A percentile compares a stretch with the other conserved stretches of the same genome.
Conservation (phyloP, 2,888 invertebrate species). For the Polia nebulosa region DNA sequence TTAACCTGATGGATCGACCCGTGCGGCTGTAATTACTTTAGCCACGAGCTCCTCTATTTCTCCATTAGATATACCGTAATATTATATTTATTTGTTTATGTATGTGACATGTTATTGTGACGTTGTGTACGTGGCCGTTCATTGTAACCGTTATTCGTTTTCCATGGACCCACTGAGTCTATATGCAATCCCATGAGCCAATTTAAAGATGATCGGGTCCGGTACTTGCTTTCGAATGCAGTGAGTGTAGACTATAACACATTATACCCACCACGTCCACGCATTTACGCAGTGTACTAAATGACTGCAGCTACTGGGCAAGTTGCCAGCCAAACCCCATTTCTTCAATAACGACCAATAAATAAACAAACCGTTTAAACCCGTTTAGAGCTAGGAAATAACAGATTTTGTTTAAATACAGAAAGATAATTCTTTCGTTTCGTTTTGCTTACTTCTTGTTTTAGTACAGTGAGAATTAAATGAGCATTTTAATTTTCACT, state of each 20-base stretch:
- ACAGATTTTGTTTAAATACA: not conserved
- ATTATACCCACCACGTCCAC: slow-evolving; percentile 28
- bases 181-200: not conserved
- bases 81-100: too few species aligned
- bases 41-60: too few species aligned
- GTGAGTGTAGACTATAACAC: slow-evolving; percentile 24
- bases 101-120: too few species aligned
- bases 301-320: slow-evolving; percentile 47
- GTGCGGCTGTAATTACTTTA: too few species aligned
- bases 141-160: not conserved
- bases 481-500: not conserved
- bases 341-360: slow-evolving; percentile 58
- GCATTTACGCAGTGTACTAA: slow-evolving; percentile 32
- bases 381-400: slow-evolving; percentile 30
- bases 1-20: too few species aligned
- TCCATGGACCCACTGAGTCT: not conserved
- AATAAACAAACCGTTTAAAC: slow-evolving; percentile 52
- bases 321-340: slow-evolving; percentile 43
- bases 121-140: not conserved
- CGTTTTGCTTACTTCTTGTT: not conserved
- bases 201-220: slow-evolving; percentile 4
- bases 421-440: not conserved
- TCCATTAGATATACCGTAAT: too few species aligned
- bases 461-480: not conserved
- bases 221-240: slow-evolving; percentile 5